Percentiles rank a stretch among this genome's conserved stretches.
Conservation (phyloP, 2,113 vertebrate species). For the Embiotoca jacksoni region DNA sequence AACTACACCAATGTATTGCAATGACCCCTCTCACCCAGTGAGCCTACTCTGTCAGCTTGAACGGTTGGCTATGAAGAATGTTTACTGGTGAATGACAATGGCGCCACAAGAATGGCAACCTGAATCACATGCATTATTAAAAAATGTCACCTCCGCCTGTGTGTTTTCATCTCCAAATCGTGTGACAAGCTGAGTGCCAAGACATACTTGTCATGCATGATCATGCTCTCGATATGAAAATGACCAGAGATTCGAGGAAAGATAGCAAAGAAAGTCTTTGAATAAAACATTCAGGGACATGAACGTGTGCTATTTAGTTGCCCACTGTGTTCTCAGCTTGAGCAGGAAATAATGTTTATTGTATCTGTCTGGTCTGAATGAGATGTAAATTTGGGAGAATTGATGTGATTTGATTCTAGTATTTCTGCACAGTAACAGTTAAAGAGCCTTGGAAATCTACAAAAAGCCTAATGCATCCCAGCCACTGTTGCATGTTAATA, state of each 20-base stretch:
- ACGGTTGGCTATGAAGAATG: conserved; percentile 34
- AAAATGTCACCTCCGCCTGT: conserved; percentile 61
- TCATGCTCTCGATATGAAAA: conserved; percentile 40
- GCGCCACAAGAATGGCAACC: conserved; percentile 48
- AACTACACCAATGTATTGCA: conserved; percentile 34
- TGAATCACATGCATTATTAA: conserved; percentile 75
- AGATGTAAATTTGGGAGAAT: conserved; percentile 5
- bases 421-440: not conserved
- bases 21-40: conserved; percentile 1
- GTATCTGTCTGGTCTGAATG: not conserved
- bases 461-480: not conserved
- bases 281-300: conserved; percentile 24
- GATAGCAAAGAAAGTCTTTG: not conserved
- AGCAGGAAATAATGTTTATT: not conserved
- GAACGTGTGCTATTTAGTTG: not conserved
- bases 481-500: not conserved
- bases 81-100: conserved; percentile 69
- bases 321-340: not conserved
- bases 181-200: conserved; percentile 23
- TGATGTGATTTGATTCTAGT: not conserved
- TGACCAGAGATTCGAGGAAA: conserved; percentile 15
- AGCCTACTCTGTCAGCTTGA: conserved; percentile 16
- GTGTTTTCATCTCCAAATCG: conserved; percentile 40
- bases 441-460: no score
- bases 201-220: conserved; percentile 41